Evolutionary conservation across 2,888 invertebrate genomes (phyloP).

Genomic region (Linyphia triangularis): DNA sequence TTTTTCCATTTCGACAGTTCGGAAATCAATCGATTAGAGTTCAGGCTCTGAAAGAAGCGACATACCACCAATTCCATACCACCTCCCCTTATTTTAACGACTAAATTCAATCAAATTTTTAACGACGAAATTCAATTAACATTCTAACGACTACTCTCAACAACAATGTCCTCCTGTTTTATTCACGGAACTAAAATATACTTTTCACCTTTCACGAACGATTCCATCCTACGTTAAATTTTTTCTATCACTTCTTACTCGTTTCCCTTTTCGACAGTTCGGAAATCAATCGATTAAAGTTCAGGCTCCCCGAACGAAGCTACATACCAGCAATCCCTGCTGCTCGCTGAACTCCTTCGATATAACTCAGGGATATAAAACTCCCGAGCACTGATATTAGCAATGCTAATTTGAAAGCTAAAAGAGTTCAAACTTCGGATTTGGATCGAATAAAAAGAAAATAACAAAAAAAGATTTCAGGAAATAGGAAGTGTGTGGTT

Average conservation of each 20-base stretch:
- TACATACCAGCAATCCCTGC: constrained; percentile 4
- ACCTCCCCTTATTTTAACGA: too few species aligned
- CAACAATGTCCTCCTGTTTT: background rate
- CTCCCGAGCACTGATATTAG: constrained; percentile 9
- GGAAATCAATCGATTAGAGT: too few species aligned
- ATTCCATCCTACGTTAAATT: background rate
- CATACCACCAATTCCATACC: too few species aligned
- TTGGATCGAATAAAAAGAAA: background rate
- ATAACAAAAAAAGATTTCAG: too few species aligned
- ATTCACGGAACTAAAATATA: background rate
- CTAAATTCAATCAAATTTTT: too few species aligned
- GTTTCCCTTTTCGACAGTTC: background rate
- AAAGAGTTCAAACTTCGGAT: constrained; percentile 8
- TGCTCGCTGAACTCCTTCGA: constrained; percentile 1
- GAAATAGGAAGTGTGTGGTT: too few species aligned
- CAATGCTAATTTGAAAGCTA: constrained; percentile 43
- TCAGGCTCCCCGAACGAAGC: background rate
- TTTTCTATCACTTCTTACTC: background rate
- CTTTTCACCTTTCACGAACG: background rate
- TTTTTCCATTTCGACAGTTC: too few species aligned
- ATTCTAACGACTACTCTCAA: background rate
- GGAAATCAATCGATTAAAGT: constrained; percentile 27
- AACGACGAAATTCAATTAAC: too few species aligned
- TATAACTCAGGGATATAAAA: constrained; percentile 27
- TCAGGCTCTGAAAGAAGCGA: too few species aligned